These are phyloP conservation scores for Camarhynchus parvulus DNA, from an alignment of 2,113 vertebrate species.

Conservation along the genomic window DNA sequence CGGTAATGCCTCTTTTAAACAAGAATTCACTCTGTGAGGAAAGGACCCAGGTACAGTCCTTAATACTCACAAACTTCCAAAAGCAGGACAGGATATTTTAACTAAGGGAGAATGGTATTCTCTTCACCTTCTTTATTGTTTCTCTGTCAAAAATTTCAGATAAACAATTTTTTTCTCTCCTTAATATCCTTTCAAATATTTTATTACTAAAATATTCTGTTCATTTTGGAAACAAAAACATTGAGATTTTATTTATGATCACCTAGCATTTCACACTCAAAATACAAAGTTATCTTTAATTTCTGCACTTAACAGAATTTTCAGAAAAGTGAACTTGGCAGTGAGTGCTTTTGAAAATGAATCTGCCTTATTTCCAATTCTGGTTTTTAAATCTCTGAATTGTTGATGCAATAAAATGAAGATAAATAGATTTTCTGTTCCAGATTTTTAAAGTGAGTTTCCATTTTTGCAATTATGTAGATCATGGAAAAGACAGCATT, in stretches of 20 bases:
- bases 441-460: background rate
- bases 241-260: background rate
- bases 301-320: background rate
- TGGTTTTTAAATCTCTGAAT: background rate
- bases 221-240: background rate
- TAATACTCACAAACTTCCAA: background rate
- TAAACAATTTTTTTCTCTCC: background rate
- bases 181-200: background rate
- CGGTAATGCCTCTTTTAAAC: background rate
- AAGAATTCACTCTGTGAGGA: background rate
- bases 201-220: background rate
- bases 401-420: background rate
- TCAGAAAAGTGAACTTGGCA: background rate
- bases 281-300: background rate
- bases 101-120: background rate
- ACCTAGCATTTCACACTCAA: background rate
- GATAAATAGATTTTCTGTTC: background rate
- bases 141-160: background rate
- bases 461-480: background rate
- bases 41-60: background rate
- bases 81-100: background rate
- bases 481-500: background rate
- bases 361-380: background rate
- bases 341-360: background rate
- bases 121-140: background rate